These are phyloP conservation scores for Dryococelus australis DNA, from an alignment of 2,888 invertebrate species.

Conservation along the genomic window DNA sequence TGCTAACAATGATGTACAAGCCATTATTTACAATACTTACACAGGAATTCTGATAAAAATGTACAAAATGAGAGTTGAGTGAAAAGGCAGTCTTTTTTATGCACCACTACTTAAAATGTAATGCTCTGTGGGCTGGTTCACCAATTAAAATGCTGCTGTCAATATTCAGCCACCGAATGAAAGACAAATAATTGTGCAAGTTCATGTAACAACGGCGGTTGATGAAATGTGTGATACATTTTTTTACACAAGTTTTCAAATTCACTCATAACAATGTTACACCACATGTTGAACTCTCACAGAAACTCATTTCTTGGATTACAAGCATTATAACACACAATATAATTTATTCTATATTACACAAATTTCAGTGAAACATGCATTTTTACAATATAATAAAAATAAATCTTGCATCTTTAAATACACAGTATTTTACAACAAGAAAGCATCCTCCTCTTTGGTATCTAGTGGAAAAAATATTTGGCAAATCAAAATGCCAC, in stretches of 20 bases:
- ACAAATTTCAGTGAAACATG: background rate
- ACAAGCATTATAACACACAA: background rate
- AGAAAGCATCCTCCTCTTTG: constrained; percentile 17
- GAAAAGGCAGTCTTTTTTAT: background rate
- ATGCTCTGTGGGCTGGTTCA: background rate
- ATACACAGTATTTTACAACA: background rate
- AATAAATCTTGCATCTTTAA: constrained; percentile 16
- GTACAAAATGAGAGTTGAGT: background rate
- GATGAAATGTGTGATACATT: background rate
- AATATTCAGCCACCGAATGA: background rate
- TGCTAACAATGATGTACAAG: constrained; percentile 16
- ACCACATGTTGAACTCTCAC: background rate
- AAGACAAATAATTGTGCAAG: background rate
- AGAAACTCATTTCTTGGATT: background rate
- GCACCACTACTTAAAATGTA: constrained; percentile 7
- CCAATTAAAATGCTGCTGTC: background rate
- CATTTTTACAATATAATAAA: background rate
- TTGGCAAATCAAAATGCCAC: constrained; percentile 24
- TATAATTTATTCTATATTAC: background rate
- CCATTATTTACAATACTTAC: background rate
- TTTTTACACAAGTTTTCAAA: no score
- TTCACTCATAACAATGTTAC: background rate
- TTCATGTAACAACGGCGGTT: background rate
- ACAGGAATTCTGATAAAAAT: background rate
- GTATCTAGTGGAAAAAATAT: constrained; percentile 27